Conservation (phyloP, 2,797 vertebrate genomes). For the Anableps anableps region DNA sequence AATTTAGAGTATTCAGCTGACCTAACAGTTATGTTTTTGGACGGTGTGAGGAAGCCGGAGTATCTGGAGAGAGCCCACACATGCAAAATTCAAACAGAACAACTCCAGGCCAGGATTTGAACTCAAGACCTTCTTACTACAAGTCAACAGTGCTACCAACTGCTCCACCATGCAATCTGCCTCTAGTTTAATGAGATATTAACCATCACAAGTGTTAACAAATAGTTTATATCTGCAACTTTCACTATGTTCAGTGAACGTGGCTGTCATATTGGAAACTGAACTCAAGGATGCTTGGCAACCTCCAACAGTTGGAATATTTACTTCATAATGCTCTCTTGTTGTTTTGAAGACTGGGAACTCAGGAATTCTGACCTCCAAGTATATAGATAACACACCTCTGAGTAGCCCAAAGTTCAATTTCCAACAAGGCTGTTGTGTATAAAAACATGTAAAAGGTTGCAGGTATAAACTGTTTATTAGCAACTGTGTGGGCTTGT, state of each 20-base stretch:
- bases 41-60: too few species aligned
- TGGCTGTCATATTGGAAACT: not conserved
- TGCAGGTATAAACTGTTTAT: not conserved
- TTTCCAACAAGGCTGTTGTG: not conserved
- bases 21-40: too few species aligned
- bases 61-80: too few species aligned
- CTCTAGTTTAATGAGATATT: not conserved
- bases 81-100: too few species aligned
- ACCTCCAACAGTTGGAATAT: not conserved
- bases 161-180: too few species aligned
- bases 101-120: too few species aligned
- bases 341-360: not conserved
- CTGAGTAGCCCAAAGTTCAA: not conserved
- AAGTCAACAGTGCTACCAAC: too few species aligned
- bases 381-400: not conserved
- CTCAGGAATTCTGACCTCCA: not conserved
- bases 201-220: not conserved
- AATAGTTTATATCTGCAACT: not conserved
- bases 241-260: not conserved
- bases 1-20: too few species aligned
- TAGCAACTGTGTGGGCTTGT: not conserved
- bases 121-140: too few species aligned
- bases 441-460: not conserved
- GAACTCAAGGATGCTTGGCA: not conserved
- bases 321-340: not conserved